Percentiles rank a stretch among this genome's conserved stretches.
Evolutionary conservation across 1,140 invertebrate genomes (phyloP).

Genomic region (Trichonephila clavipes): DNA sequence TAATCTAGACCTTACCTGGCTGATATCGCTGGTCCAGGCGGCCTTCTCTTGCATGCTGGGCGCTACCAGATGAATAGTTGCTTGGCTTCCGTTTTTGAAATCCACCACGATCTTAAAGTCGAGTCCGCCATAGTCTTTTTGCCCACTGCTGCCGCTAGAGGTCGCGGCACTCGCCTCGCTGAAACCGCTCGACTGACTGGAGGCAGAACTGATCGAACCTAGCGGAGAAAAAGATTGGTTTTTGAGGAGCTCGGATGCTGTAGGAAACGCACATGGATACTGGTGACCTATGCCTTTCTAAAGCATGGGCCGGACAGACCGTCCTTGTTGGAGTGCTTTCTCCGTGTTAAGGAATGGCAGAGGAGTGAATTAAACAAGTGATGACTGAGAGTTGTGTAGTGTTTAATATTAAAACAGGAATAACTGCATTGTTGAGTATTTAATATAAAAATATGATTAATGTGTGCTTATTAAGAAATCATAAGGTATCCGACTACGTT

Average conservation of each 20-base stretch:
- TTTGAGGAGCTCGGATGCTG: not conserved
- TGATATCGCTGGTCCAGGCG: conserved; percentile 96
- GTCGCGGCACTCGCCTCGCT: conserved; percentile 81
- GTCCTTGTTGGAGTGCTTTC: too few relatives aligned
- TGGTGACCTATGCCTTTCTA: conserved; percentile 47
- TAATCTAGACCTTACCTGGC: conserved; percentile 82
- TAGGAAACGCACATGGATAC: not conserved
- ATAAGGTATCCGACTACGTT: too few relatives aligned
- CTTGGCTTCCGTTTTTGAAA: conserved; percentile 83
- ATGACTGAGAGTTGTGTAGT: too few relatives aligned
- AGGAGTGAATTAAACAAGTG: too few relatives aligned
- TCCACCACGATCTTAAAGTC: conserved; percentile 94
- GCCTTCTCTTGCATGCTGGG: conserved; percentile 93
- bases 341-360: too few relatives aligned
- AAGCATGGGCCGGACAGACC: too few relatives aligned
- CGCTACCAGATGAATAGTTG: conserved; percentile 88
- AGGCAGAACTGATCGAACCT: conserved; percentile 84
- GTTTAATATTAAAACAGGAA: too few relatives aligned
- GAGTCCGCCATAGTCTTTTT: conserved; percentile 86
- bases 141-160: conserved; percentile 79
- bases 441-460: too few relatives aligned
- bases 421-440: too few relatives aligned
- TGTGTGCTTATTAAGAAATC: too few relatives aligned
- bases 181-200: conserved; percentile 83
- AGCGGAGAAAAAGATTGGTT: conserved; percentile 51